phyloP scores from a whole-genome alignment of 2,113 vertebrate genomes.

The Ranitomeya imitator region DNA sequence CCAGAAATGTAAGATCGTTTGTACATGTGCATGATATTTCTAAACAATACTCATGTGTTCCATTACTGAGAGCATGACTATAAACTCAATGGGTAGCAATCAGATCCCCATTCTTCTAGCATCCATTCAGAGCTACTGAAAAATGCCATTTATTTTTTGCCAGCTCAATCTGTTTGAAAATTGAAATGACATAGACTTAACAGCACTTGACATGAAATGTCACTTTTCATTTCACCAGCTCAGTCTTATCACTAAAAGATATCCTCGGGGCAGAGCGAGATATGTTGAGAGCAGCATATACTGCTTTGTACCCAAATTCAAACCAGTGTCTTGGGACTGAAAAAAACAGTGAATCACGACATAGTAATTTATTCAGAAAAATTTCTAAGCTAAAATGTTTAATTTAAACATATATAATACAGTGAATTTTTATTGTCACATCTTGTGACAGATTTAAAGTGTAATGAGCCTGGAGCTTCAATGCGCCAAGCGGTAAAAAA shows the following conservation, averaged over 20 bases:
- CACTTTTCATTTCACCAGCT: slow-evolving; percentile 59
- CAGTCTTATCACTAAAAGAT: slow-evolving; percentile 52
- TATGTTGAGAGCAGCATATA: not conserved
- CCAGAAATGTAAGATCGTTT: not conserved
- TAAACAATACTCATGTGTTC: slow-evolving; percentile 10
- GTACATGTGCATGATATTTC: slow-evolving; percentile 6
- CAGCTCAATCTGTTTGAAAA: slow-evolving; percentile 55
- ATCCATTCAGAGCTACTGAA: not conserved
- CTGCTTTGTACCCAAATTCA: not conserved
- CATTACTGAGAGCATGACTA: fast-evolving
- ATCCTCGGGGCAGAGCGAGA: slow-evolving; percentile 38
- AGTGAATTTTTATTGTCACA: slow-evolving; percentile 1
- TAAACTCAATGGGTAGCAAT: slow-evolving; percentile 48
- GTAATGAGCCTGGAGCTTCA: slow-evolving; percentile 6
- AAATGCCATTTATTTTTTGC: slow-evolving; percentile 41
- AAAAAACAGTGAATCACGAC: slow-evolving; percentile 18
- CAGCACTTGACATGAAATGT: slow-evolving; percentile 49
- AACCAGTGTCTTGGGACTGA: not conserved
- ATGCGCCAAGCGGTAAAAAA: not conserved
- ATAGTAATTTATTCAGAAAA: slow-evolving; percentile 7
- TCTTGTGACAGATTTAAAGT: not conserved
- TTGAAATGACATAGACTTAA: slow-evolving; percentile 54
- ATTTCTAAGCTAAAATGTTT: not conserved
- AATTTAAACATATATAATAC: not conserved
- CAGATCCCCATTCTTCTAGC: slow-evolving; percentile 10